Percentiles rank a stretch among this genome's conserved stretches.
phyloP scores from a whole-genome alignment of 2,888 invertebrate species.

The Cosmia pyralina region DNA sequence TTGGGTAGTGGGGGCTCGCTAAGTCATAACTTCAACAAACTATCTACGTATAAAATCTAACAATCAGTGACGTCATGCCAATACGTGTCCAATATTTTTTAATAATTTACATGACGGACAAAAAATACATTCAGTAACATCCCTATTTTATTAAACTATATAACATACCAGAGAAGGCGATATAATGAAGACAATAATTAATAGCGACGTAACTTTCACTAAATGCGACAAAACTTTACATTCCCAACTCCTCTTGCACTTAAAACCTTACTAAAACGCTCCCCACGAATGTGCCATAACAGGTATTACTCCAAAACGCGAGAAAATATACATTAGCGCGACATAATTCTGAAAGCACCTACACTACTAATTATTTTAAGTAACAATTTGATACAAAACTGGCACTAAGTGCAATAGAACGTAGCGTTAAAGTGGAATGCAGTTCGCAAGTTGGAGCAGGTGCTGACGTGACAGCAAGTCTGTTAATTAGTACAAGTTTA shows the following conservation, averaged over 20 bases:
- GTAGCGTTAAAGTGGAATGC: constrained; percentile 58
- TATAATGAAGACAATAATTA: constrained; percentile 10
- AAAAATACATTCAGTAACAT: no score
- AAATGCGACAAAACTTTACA: constrained; percentile 19
- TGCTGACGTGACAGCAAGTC: constrained; percentile 76
- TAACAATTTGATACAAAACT: constrained; percentile 64
- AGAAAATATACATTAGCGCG: constrained; percentile 58
- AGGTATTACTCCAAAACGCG: constrained; percentile 51
- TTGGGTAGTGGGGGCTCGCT: no score
- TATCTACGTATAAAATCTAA: no score
- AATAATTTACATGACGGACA: no score
- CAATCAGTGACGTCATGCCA: no score
- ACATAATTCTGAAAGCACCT: constrained; percentile 54
- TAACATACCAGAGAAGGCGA: no score
- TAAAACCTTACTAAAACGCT: constrained; percentile 37
- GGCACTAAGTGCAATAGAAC: constrained; percentile 62
- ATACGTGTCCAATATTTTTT: no score
- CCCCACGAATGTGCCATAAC: constrained; percentile 49
- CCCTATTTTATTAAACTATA: no score
- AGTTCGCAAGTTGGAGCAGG: constrained; percentile 67
- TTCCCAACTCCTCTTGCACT: constrained; percentile 31
- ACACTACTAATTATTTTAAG: constrained; percentile 61
- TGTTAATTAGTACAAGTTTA: constrained; percentile 85
- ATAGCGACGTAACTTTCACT: background rate
- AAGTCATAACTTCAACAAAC: no score